These are phyloP conservation scores for Zaprionus lineosus DNA, from an alignment of 2,888 invertebrate genomes.

Conservation along the genomic window DNA sequence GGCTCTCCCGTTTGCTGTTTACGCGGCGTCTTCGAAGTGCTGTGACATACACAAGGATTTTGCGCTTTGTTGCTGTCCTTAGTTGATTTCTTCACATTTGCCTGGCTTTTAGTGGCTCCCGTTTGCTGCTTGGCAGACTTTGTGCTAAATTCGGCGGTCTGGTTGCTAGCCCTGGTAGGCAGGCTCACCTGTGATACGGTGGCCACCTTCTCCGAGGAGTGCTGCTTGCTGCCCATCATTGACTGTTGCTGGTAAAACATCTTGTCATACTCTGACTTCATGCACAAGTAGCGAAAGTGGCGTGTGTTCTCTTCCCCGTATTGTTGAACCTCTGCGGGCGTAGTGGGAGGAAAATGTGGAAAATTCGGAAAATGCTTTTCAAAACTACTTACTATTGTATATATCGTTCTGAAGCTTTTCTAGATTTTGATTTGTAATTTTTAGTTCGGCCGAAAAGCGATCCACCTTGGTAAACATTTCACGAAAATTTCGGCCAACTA, in stretches of 20 bases:
- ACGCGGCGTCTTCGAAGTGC: slow-evolving; percentile 38
- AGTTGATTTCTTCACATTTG: slow-evolving; percentile 4
- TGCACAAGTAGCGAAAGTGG: slow-evolving; percentile 82
- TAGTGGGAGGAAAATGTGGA: background rate
- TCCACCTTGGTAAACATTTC: slow-evolving; percentile 77
- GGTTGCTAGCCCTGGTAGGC: slow-evolving; percentile 25
- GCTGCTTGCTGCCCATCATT: slow-evolving; percentile 44
- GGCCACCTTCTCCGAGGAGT: slow-evolving; percentile 25
- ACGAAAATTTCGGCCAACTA: slow-evolving; percentile 74
- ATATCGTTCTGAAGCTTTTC: slow-evolving; percentile 71
- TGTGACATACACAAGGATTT: slow-evolving; percentile 54
- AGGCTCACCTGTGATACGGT: slow-evolving; percentile 16
- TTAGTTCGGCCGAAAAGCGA: slow-evolving; percentile 69
- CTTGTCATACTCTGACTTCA: slow-evolving; percentile 82
- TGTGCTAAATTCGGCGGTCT: slow-evolving; percentile 12
- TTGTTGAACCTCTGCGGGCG: slow-evolving; percentile 70
- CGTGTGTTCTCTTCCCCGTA: slow-evolving; percentile 82
- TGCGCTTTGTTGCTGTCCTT: slow-evolving; percentile 31
- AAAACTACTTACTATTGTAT: slow-evolving; percentile 71
- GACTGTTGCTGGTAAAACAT: slow-evolving; percentile 82
- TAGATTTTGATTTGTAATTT: slow-evolving; percentile 64
- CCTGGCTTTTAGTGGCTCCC: slow-evolving; percentile 14
- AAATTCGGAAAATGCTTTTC: background rate
- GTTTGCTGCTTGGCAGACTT: slow-evolving; percentile 35
- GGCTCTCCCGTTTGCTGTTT: slow-evolving; percentile 35